phyloP scores from a whole-genome alignment of 64 coral and sea anemone species.

The Acropora yongei region DNA sequence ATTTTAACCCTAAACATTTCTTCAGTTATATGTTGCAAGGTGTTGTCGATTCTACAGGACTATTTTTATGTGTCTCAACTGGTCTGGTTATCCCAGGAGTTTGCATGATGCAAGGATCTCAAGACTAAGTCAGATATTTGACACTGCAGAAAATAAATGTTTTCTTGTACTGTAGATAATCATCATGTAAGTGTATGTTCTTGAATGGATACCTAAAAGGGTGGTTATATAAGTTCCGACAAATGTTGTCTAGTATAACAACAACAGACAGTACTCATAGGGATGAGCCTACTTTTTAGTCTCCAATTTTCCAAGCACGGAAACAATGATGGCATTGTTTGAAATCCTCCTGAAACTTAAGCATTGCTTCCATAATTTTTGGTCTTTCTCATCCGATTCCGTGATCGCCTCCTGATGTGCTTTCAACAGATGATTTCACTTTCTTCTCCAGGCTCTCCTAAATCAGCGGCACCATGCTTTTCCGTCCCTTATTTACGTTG shows the following conservation, averaged over 20 bases:
- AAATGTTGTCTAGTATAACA: not conserved
- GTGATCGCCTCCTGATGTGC: conserved; percentile 40
- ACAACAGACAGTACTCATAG: not conserved
- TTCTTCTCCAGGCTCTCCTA: too few species aligned
- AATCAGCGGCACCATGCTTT: not conserved
- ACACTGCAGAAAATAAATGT: conserved; percentile 29
- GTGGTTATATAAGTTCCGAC: conserved; percentile 8
- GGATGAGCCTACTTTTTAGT: conserved; percentile 2
- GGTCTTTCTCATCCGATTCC: conserved; percentile 60
- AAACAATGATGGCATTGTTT: conserved; percentile 23
- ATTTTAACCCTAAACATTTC: not conserved
- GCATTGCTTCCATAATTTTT: conserved; percentile 37
- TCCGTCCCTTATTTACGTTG: conserved; percentile 23
- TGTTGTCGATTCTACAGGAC: conserved; percentile 28
- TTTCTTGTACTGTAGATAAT: not conserved
- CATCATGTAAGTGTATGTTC: not conserved
- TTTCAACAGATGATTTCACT: conserved; percentile 38
- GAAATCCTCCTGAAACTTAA: conserved; percentile 1
- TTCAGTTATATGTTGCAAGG: conserved; percentile 38
- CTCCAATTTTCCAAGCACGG: conserved; percentile 10
- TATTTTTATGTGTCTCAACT: conserved; percentile 20
- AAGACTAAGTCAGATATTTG: conserved; percentile 28
- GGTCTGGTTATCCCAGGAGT: conserved; percentile 53
- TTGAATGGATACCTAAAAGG: not conserved
- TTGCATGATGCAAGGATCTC: conserved; percentile 55